Evolutionary conservation across 2,113 vertebrate genomes (phyloP), one percentile per base, ranked within the genome.

Genomic region (Tringa solitaria): DNA sequence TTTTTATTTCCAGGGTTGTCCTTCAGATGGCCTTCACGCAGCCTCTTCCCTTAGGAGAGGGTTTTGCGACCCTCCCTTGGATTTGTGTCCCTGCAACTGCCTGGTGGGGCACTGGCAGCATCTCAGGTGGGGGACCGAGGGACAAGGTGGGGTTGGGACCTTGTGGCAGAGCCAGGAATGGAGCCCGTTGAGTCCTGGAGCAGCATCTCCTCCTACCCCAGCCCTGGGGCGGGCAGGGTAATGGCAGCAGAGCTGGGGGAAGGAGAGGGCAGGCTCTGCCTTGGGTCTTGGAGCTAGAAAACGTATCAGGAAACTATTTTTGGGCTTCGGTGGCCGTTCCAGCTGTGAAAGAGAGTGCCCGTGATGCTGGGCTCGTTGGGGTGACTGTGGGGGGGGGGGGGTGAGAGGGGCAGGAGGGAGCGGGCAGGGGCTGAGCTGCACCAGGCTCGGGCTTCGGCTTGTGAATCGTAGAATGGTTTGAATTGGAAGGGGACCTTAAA

Each of bases 51-150:
- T 54, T 16, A 0, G 0, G 1, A 32, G 1, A 33, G 51, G 2
- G 6, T 37, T 79, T 72, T 61, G 73, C 2, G 12, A 18, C 3
- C 30, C 19, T 9, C 48, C 9, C 17, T 22, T 3, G 24, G 32
- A 14, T 91, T 46, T 53, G 41, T 65, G 72, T 43, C 63, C 53
- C 46, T 56, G 56, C 37, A 35, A 68, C 67, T 48, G 48, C 28
- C n/a, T 4, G 2, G 3, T 22, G n/a, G 30, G 35, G 64, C 8
- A 59, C 13, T 10, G 35, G 61, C 43, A 50, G 67, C 59, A 22
- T 6, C 54, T 41, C 0, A 0, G 22, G 12, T 43, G 12, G 19
- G 39, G 23, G n/a, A 61, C 33, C 0, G 1, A 67, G 54, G 7
- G 59, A 24, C 0, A 0, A 65, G 50, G 77, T n/a, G 41, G 45